Conservation (phyloP, 92 coral and sea anemone genomes). For the Pocillopora meandrina region DNA sequence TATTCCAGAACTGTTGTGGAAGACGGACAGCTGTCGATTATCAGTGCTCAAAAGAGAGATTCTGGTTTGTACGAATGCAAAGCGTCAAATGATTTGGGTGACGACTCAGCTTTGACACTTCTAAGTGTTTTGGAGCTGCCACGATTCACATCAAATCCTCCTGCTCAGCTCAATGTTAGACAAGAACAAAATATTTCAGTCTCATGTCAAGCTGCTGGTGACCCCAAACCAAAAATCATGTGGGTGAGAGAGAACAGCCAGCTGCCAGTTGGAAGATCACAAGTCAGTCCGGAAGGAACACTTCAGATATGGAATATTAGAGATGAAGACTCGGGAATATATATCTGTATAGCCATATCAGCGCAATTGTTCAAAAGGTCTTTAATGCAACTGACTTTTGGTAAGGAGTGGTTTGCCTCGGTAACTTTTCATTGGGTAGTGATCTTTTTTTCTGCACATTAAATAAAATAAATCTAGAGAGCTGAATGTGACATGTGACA, state of each 20-base stretch:
- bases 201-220: conserved; percentile 25
- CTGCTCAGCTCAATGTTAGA: background rate
- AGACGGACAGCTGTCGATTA: conserved; percentile 21
- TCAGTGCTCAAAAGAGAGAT: conserved; percentile 14
- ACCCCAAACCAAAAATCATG: conserved; percentile 16
- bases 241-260: conserved; percentile 22
- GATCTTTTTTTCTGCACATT: too few species aligned
- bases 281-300: conserved; percentile 15
- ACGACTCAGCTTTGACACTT: conserved; percentile 6
- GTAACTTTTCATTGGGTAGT: background rate
- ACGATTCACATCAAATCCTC: conserved; percentile 9
- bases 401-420: background rate
- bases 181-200: background rate
- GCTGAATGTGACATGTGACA: too few species aligned
- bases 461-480: too few species aligned
- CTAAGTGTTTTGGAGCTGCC: conserved; percentile 28
- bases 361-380: background rate
- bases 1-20: background rate
- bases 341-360: conserved; percentile 18
- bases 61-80: conserved; percentile 29
- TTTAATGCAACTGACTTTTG: conserved; percentile 6
- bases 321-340: conserved; percentile 30
- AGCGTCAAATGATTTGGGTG: conserved; percentile 19
- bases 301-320: conserved; percentile 14
- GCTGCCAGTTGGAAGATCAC: conserved; percentile 23